Conservation (phyloP, 2,888 invertebrate genomes). For the Stenotaenia linearis region DNA sequence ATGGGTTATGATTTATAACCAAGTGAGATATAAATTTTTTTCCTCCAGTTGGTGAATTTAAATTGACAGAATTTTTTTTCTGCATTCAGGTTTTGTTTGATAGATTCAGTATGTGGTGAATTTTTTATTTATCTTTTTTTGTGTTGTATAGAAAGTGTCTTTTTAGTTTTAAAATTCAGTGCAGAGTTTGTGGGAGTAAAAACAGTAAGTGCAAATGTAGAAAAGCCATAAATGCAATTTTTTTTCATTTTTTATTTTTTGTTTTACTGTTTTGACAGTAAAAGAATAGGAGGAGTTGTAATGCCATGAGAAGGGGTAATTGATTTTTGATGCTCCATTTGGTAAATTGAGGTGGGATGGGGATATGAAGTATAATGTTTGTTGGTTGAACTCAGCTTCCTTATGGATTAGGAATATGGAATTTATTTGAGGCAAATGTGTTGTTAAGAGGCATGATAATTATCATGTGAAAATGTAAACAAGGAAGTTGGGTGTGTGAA, state of each 20-base stretch:
- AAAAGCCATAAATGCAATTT: background rate
- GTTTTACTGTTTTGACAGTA: background rate
- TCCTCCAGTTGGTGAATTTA: background rate
- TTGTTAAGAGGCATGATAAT: background rate
- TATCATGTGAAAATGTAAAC: background rate
- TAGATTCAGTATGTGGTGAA: background rate
- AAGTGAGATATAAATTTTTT: background rate
- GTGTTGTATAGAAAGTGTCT: background rate
- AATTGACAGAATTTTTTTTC: background rate
- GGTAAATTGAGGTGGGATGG: background rate
- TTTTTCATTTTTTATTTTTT: background rate
- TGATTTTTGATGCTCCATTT: conserved; percentile 26
- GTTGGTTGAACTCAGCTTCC: background rate
- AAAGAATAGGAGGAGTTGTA: conserved; percentile 2
- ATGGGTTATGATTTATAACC: background rate
- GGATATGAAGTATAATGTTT: background rate
- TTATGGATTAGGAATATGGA: background rate
- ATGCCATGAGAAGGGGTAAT: background rate
- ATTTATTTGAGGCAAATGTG: background rate
- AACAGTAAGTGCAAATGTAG: conserved; percentile 16
- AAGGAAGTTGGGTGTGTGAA: background rate
- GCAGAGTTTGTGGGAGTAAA: background rate
- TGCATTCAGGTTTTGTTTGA: background rate
- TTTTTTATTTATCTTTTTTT: background rate
- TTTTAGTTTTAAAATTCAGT: background rate